Evolutionary conservation across 1,140 invertebrate species (phyloP).

Genomic region (Glossosoma conforme): DNA sequence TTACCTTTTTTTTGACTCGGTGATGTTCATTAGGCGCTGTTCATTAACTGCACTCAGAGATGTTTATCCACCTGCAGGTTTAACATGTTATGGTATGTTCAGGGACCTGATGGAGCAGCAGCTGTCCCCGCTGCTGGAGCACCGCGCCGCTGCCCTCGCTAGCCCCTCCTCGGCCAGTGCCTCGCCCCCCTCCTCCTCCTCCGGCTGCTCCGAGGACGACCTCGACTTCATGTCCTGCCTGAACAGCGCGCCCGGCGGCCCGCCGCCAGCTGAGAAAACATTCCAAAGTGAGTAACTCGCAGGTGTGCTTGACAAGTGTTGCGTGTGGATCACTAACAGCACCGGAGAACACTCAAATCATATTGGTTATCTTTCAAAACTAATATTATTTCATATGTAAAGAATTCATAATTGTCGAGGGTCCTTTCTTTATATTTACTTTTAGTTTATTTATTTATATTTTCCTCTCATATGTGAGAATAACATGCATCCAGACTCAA

Average conservation of each 20-base stretch:
- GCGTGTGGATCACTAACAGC: no score
- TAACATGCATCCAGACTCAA: no score
- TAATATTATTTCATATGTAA: background rate
- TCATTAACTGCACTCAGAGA: no score
- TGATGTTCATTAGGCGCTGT: no score
- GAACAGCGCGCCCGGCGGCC: slow-evolving; percentile 6
- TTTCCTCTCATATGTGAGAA: no score
- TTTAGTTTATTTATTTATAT: no score
- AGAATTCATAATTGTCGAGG: background rate
- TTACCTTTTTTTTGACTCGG: background rate
- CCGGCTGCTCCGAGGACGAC: slow-evolving; percentile 11
- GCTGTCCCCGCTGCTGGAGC: slow-evolving; percentile 42
- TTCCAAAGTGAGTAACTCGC: slow-evolving; percentile 21
- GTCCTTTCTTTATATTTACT: no score
- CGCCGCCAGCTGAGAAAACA: slow-evolving; percentile 20
- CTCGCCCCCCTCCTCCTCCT: background rate
- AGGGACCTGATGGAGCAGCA: slow-evolving; percentile 46
- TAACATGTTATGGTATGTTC: background rate
- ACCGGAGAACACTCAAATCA: no score
- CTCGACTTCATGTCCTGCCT: slow-evolving; percentile 8
- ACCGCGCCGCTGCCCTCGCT: slow-evolving; percentile 17
- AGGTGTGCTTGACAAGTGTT: background rate
- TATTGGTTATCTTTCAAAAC: background rate
- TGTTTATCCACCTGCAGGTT: no score
- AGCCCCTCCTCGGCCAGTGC: slow-evolving; percentile 5